These are phyloP conservation scores for Bombus ignitus DNA, from an alignment of 1,140 invertebrate species.

Conservation along the genomic window DNA sequence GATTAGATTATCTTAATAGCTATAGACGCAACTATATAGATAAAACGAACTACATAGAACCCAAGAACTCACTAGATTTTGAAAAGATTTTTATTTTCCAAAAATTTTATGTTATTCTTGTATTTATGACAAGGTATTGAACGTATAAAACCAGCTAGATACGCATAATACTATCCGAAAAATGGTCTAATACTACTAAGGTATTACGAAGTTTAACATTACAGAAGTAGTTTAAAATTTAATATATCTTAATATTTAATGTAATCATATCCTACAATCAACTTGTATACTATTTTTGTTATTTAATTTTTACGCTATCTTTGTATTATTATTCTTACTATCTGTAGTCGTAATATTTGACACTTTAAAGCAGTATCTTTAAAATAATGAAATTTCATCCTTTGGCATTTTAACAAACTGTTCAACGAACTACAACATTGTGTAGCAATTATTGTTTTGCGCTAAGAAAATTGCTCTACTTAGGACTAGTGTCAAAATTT, in stretches of 20 bases:
- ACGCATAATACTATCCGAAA: not conserved
- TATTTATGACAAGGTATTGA: no score
- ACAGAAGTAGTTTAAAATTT: no score
- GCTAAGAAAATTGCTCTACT: not conserved
- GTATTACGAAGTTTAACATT: no score
- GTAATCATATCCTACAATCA: not conserved
- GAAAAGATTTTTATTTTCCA: not conserved
- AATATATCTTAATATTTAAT: not conserved
- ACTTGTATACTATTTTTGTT: not conserved
- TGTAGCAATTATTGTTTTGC: no score
- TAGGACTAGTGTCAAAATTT: not conserved
- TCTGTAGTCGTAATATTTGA: not conserved
- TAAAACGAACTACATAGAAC: no score
- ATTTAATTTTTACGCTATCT: not conserved
- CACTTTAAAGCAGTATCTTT: not conserved
- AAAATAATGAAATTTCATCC: not conserved
- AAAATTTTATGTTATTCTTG: not conserved
- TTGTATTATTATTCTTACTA: not conserved
- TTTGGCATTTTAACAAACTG: not conserved
- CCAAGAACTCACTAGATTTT: not conserved
- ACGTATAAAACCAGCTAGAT: not conserved
- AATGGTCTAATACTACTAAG: no score
- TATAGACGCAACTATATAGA: not conserved
- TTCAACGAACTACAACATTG: not conserved
- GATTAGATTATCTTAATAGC: not conserved